Evolutionary conservation across 30 jellyfish, hydroid and myxozoan species (phyloP), one percentile per base, ranked within the genome.

Genomic region (Catostylus mosaicus): DNA sequence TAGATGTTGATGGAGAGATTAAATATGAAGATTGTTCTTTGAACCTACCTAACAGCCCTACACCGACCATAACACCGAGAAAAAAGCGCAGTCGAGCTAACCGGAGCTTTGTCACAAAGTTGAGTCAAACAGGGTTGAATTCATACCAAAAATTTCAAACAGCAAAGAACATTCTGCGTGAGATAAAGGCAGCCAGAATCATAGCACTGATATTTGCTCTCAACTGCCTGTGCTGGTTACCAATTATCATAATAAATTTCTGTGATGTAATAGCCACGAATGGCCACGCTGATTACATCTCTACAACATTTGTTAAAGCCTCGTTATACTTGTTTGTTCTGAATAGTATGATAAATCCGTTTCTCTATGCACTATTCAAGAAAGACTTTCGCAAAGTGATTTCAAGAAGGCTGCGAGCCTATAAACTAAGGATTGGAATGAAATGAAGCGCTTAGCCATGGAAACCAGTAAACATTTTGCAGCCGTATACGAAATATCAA

Each of bases 221-320:
- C 32, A 88, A 88, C 70, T 71, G 85, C 50, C 20, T 88, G 30
- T 88, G 96, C 75, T 88, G 96, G 96, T 77, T 88, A 23, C 96
- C 96, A 14, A 67, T 88, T 19, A 88, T 88, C 38, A 45, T 77
- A 47, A 88, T 88, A 64, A 88, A 88, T 46, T 48, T 88, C 43
- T 77, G 91, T 31, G 85, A 75, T 23, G 89, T 83, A 26, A 43
- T 73, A 11, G 32, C 86, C 10, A 72, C 91, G 1, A 27, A 26
- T 4, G 96, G 96, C 3, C 67, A 32, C 30, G 96, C 82, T 1
- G 67, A n/a, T 30, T 78, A 38, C 37, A 30, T 88, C 47, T 74
- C 92, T 22, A 65, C 40, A 11, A 30, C 52, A 30, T 75, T 88
- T 47, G 23, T 88, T 2, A 73, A 36, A 2, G 84, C 88, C 30